phyloP scores from a whole-genome alignment of 2,113 vertebrate genomes.

The Platichthys stellatus region DNA sequence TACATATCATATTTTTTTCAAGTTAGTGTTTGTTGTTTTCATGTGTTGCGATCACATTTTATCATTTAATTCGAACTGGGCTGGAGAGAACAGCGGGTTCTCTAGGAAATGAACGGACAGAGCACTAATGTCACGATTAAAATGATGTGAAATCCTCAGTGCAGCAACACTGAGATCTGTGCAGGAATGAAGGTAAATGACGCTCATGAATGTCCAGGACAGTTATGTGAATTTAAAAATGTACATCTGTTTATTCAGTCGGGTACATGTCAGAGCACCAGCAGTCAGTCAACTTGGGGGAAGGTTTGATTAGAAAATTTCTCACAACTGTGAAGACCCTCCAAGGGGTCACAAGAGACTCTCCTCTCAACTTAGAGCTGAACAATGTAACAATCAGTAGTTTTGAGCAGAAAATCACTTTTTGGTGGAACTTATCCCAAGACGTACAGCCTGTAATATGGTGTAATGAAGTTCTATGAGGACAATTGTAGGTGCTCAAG shows the following conservation, averaged over 20 bases:
- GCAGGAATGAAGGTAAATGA: background rate
- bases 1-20: background rate
- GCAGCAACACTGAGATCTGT: background rate
- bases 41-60: background rate
- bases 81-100: background rate
- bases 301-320: background rate
- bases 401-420: too few relatives aligned
- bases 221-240: too few relatives aligned
- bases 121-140: background rate
- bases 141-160: background rate
- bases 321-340: background rate
- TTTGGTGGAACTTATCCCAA: too few relatives aligned
- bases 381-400: background rate
- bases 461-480: background rate
- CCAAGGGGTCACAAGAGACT: background rate
- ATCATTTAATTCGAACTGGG: background rate
- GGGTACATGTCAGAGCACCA: too few relatives aligned
- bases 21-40: background rate
- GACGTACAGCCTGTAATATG: too few relatives aligned
- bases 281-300: too few relatives aligned
- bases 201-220: background rate
- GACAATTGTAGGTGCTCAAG: too few relatives aligned
- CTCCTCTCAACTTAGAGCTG: background rate
- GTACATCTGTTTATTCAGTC: too few relatives aligned
- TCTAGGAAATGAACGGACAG: background rate